Base-by-base conservation (phyloP, 1,140 invertebrate genomes). In the Drosophila triauraria region DNA sequence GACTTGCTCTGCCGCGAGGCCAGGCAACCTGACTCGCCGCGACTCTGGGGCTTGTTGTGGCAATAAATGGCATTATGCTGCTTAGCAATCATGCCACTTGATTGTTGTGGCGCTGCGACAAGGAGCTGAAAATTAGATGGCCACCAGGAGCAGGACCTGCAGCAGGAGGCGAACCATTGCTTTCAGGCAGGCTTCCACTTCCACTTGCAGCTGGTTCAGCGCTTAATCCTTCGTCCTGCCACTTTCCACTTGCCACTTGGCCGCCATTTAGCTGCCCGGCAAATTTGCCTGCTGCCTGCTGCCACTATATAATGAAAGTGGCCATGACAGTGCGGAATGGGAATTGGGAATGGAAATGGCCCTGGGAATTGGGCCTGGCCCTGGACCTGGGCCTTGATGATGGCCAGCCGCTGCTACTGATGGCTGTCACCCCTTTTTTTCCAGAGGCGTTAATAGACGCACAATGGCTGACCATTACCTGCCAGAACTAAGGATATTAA, bases 11-110 rank as follows among this genome's bases (percentile, higher is more conserved):
- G 30, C 5, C 7, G 4, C 30, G 1, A 0, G 25, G 12, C 2
- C 1, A 17, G 48, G 27, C 48, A 53, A 20, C 42, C 59, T 62
- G 71, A 38, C 43, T 42, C 13, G 42, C 12, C 48, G 40, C 30
- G 58, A 56, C 42, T 53, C 50, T 44, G 57, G 47, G 32, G 47
- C 62, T 80, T 88, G 71, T 74, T 80, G 84, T 88, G 84, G 84
- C 80, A 88, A 83, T 87, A 87, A 87, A 87, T 83, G 84, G 80
- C 83, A 88, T 88, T 83, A 87, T 88, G 80, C 80, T 87, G 83
- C 84, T 87, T 80, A 83, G 83, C 84, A 87, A 87, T 87, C 84
- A 88, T 83, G 83, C 68, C 50, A 80, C 80, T 83, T 83, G 84
- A 87, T 83, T 83, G 76, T 78, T 63, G 60, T 65, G 53, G 63